phyloP scores from a whole-genome alignment of 2,113 vertebrate genomes.

The Cathartes aura region DNA sequence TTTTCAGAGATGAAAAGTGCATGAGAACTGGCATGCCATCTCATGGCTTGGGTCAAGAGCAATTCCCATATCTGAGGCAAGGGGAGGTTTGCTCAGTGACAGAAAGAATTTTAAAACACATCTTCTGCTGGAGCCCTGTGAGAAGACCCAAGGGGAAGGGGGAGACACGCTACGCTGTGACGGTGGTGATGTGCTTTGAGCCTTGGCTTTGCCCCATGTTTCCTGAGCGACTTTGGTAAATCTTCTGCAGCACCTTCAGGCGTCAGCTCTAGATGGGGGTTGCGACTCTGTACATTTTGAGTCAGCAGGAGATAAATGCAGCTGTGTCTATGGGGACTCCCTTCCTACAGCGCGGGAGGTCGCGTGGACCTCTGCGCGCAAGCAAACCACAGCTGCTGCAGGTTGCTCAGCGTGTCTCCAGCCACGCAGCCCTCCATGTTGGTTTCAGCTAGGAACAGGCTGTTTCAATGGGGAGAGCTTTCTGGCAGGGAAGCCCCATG shows the following conservation, averaged over 20 bases:
- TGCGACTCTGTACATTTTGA: neutral
- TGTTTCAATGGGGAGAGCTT: neutral
- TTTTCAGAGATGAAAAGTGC: neutral
- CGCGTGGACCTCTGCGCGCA: fast-evolving
- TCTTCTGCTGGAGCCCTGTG: neutral
- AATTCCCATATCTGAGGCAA: neutral
- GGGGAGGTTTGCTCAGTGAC: neutral
- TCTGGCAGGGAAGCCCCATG: neutral
- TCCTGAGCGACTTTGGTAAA: neutral
- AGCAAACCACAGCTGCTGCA: neutral
- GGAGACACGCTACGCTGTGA: neutral
- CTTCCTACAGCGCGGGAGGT: neutral
- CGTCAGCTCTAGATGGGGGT: neutral
- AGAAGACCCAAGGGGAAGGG: neutral
- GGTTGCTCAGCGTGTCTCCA: neutral
- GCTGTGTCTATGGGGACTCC: neutral
- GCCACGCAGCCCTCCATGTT: neutral
- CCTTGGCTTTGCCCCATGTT: neutral
- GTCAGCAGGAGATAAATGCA: neutral
- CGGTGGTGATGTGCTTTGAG: neutral
- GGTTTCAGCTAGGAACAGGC: neutral
- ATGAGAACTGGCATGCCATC: neutral
- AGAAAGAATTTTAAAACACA: neutral
- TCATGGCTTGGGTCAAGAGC: neutral
- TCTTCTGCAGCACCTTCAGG: neutral